Conservation (phyloP, 2,888 invertebrate species). For the Arge pagana region DNA sequence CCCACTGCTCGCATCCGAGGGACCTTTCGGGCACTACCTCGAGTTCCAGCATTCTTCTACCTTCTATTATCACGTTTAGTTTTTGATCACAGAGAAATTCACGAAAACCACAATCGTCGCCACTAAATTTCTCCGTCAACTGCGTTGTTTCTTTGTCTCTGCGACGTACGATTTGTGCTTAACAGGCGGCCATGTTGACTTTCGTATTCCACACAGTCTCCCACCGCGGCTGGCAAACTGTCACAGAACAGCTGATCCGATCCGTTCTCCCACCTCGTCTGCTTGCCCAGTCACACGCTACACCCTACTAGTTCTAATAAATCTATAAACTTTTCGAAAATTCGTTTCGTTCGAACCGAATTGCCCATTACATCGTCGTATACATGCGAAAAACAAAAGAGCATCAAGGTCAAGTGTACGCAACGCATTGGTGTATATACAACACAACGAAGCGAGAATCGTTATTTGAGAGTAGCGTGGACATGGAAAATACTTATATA, state of each 20-base stretch:
- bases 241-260: constrained; percentile 56
- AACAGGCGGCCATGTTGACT: constrained; percentile 58
- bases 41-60: constrained; percentile 83
- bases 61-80: constrained; percentile 26
- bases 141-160: constrained; percentile 54
- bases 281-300: too few relatives aligned
- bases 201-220: constrained; percentile 35
- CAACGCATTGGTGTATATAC: too few relatives aligned
- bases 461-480: too few relatives aligned
- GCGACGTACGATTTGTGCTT: constrained; percentile 45
- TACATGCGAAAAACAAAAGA: too few relatives aligned
- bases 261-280: constrained; percentile 30
- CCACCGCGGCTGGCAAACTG: constrained; percentile 48
- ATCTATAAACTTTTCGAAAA: too few relatives aligned
- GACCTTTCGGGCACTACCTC: constrained; percentile 96
- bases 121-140: constrained; percentile 45
- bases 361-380: too few relatives aligned
- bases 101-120: constrained; percentile 37
- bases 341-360: too few relatives aligned
- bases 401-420: too few relatives aligned
- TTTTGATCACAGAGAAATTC: constrained; percentile 23
- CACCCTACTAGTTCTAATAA: too few relatives aligned
- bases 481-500: too few relatives aligned
- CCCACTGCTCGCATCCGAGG: constrained; percentile 96
- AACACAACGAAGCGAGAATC: too few relatives aligned